phyloP scores from a whole-genome alignment of 2,797 vertebrate genomes.

The Ceyx erithaca region DNA sequence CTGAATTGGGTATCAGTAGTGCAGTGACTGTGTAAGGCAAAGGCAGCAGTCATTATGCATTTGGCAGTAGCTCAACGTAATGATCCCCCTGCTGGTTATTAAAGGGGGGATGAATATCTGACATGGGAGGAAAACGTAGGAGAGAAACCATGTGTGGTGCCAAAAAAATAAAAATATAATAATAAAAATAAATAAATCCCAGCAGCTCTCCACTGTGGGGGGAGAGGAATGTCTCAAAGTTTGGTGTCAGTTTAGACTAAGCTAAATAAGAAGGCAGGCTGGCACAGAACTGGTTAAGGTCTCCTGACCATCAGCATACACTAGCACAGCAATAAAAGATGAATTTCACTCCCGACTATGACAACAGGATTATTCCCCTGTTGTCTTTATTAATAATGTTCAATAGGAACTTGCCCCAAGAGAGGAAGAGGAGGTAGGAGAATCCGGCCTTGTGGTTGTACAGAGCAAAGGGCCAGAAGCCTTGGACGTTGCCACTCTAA shows the following conservation, averaged over 20 bases:
- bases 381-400: neutral
- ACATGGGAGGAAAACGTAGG: slow-evolving; percentile 65
- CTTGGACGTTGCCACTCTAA: neutral
- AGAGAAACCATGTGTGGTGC: slow-evolving; percentile 63
- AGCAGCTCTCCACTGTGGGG: slow-evolving; percentile 20
- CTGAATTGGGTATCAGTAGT: slow-evolving; percentile 65
- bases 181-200: neutral
- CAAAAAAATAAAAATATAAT: neutral
- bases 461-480: neutral
- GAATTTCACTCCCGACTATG: neutral
- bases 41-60: slow-evolving; percentile 69
- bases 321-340: neutral
- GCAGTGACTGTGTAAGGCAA: slow-evolving; percentile 39
- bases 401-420: neutral
- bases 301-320: neutral
- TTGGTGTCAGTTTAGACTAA: slow-evolving; percentile 44
- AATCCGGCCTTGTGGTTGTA: neutral
- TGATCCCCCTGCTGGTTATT: slow-evolving; percentile 73
- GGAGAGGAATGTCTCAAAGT: slow-evolving; percentile 37
- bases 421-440: neutral
- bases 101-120: slow-evolving; percentile 66
- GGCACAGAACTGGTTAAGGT: neutral
- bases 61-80: slow-evolving; percentile 75
- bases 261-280: slow-evolving; percentile 38
- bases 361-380: neutral